A percentile compares a stretch with the other conserved stretches of the same genome.
Evolutionary conservation across 2,113 vertebrate genomes (phyloP).

Genomic region (Leptobrachium ailaonicum): DNA sequence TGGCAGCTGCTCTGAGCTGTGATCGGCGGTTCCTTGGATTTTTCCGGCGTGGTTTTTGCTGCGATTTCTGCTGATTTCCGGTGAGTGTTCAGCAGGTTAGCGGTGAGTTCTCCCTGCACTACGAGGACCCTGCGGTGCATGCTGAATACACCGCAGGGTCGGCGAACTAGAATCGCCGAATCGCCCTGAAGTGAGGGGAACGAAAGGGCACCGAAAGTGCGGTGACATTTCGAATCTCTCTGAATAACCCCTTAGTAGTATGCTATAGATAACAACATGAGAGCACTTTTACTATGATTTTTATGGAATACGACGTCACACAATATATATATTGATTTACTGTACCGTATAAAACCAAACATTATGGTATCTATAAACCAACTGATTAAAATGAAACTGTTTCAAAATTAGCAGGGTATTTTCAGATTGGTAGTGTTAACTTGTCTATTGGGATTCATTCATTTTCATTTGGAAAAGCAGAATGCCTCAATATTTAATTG

Average conservation of each 20-base stretch:
- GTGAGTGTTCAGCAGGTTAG: too few species aligned
- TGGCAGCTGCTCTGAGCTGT: too few species aligned
- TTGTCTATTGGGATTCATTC: constrained; percentile 43
- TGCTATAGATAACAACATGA: background rate
- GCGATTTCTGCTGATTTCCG: too few species aligned
- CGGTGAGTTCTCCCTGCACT: too few species aligned
- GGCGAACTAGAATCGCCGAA: too few species aligned
- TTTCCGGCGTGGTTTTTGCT: too few species aligned
- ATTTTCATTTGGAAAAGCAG: constrained; percentile 29
- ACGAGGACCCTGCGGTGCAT: too few species aligned
- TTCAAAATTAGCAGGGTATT: constrained; percentile 35
- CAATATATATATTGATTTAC: background rate
- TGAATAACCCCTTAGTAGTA: background rate
- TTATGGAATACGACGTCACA: background rate
- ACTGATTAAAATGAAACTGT: constrained; percentile 49
- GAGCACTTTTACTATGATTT: background rate
- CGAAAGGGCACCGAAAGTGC: too few species aligned
- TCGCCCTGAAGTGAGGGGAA: too few species aligned
- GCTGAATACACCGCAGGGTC: too few species aligned
- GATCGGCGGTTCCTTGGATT: too few species aligned
- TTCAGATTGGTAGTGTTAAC: constrained; percentile 46
- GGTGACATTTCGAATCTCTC: too few species aligned
- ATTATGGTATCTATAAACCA: constrained; percentile 48
- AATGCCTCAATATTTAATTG: constrained; percentile 43
- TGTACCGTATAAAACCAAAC: constrained; percentile 32